These are phyloP conservation scores for Nymphicus hollandicus DNA, from an alignment of 2,113 vertebrate species.

Conservation along the genomic window DNA sequence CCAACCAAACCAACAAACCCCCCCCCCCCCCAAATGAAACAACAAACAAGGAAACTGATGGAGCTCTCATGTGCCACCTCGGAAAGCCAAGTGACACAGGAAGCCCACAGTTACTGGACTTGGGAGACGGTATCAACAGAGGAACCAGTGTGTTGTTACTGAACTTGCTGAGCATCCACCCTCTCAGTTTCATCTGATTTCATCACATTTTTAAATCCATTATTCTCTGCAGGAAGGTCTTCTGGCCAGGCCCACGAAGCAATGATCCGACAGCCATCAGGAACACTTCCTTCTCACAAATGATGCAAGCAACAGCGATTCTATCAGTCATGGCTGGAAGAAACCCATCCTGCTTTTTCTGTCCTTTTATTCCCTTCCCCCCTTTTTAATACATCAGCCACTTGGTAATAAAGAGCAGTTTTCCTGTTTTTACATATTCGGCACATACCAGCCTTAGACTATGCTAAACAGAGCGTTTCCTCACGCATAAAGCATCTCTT, in stretches of 20 bases:
- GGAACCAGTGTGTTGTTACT: not conserved
- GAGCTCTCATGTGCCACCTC: not conserved
- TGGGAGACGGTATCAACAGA: not conserved
- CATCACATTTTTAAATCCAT: not conserved
- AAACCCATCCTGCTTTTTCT: not conserved
- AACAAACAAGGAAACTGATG: not conserved
- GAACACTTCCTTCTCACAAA: not conserved
- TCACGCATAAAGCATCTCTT: not conserved
- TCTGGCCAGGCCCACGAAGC: not conserved
- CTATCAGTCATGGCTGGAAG: not conserved
- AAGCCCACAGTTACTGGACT: not conserved
- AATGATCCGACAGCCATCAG: not conserved
- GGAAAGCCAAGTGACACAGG: not conserved
- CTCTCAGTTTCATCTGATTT: slow-evolving; percentile 7
- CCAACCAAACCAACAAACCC: not conserved
- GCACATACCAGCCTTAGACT: not conserved
- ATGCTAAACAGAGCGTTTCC: not conserved
- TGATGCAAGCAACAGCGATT: not conserved
- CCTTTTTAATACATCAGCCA: not conserved
- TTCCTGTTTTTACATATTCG: not conserved
- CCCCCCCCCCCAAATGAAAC: not conserved
- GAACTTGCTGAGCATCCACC: not conserved
- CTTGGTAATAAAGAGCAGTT: not conserved
- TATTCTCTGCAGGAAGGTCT: not conserved
- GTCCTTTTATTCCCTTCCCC: not conserved